Evolutionary conservation across 2,888 invertebrate species (phyloP).

Genomic region (Phania funesta): DNA sequence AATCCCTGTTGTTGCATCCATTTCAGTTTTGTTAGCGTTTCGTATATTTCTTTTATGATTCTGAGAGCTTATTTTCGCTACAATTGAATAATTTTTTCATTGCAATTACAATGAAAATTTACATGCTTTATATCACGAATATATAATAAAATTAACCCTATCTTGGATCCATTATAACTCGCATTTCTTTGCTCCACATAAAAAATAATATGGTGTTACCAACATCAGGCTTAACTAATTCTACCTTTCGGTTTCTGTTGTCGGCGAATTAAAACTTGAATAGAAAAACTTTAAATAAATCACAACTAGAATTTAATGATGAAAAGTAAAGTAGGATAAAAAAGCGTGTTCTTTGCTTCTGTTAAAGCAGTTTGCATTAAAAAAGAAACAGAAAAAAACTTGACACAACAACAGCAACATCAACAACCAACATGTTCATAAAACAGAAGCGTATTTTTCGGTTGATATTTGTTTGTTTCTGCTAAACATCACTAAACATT

Average conservation of each 20-base stretch:
- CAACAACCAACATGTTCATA: neutral
- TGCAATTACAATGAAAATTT: no score
- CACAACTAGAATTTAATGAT: slow-evolving; percentile 41
- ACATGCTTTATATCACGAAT: no score
- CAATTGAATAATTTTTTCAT: no score
- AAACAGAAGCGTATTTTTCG: neutral
- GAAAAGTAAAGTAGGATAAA: slow-evolving; percentile 21
- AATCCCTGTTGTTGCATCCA: no score
- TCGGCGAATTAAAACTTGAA: neutral
- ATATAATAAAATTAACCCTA: no score
- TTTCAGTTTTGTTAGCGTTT: no score
- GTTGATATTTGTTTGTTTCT: no score
- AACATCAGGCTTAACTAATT: neutral
- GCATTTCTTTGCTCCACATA: no score
- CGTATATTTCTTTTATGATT: no score
- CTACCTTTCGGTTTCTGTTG: neutral
- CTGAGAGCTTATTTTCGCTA: no score
- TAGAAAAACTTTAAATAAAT: slow-evolving; percentile 33
- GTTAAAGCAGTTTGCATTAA: neutral
- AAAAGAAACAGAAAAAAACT: neutral
- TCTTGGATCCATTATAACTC: no score
- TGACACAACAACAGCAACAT: neutral
- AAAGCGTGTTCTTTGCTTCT: neutral
- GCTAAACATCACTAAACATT: neutral
- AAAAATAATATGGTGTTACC: no score